These are phyloP conservation scores for Sinocyclocheilus anshuiensis DNA, from an alignment of 2,113 vertebrate species.

Conservation along the genomic window DNA sequence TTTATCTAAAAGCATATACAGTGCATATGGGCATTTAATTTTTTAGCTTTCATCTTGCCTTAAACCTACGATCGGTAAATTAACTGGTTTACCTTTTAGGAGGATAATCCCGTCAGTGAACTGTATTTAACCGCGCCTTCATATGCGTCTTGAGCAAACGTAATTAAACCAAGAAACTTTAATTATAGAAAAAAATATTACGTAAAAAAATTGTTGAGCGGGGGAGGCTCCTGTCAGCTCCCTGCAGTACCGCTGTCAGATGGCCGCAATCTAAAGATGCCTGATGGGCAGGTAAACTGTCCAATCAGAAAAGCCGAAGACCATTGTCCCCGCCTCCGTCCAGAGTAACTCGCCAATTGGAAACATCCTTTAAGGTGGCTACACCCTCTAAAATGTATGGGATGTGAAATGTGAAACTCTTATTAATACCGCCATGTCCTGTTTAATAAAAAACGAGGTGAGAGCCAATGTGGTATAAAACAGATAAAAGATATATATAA, in stretches of 20 bases:
- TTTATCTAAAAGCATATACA: neutral
- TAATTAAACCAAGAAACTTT: constrained; percentile 33
- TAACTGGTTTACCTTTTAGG: constrained; percentile 40
- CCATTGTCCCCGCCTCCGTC: neutral
- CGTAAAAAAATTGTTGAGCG: constrained; percentile 49
- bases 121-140: constrained; percentile 15
- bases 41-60: neutral
- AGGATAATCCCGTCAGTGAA: constrained; percentile 18
- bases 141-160: neutral
- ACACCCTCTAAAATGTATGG: constrained; percentile 23
- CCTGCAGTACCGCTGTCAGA: constrained; percentile 58
- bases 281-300: constrained; percentile 37
- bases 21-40: neutral
- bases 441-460: neutral
- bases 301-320: constrained; percentile 64
- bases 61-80: neutral
- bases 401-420: neutral
- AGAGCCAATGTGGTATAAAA: neutral
- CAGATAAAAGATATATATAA: neutral
- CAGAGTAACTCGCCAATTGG: constrained; percentile 58
- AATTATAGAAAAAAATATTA: constrained; percentile 62
- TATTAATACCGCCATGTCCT: constrained; percentile 15
- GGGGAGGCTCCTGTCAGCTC: constrained; percentile 64
- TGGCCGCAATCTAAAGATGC: constrained; percentile 13
- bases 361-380: neutral